phyloP scores from a whole-genome alignment of 2,888 invertebrate species.

The Leptinotarsa haldemani region DNA sequence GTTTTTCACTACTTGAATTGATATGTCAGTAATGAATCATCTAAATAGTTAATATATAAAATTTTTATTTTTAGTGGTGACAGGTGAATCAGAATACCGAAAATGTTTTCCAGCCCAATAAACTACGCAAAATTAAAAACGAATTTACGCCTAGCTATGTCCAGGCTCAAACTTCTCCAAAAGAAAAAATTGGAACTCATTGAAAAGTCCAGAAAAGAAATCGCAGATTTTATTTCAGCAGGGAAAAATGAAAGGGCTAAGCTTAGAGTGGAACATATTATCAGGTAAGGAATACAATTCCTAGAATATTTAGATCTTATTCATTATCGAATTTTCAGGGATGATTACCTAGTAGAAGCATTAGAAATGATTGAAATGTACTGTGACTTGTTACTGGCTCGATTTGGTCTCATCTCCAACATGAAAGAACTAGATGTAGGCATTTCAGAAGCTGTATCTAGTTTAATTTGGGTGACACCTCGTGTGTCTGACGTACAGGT shows the following conservation, averaged over 20 bases:
- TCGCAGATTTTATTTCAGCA: slow-evolving; percentile 92
- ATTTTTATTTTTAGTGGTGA: slow-evolving; percentile 21
- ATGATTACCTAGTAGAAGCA: slow-evolving; percentile 99
- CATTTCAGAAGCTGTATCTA: slow-evolving; percentile 94
- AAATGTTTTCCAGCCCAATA: slow-evolving; percentile 90
- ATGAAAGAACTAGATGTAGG: slow-evolving; percentile 97
- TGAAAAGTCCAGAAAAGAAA: slow-evolving; percentile 95
- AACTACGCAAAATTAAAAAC: slow-evolving; percentile 98
- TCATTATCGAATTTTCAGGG: slow-evolving; percentile 69
- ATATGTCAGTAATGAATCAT: neutral
- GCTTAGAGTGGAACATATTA: slow-evolving; percentile 98
- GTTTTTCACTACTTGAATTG: neutral
- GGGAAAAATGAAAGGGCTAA: slow-evolving; percentile 91
- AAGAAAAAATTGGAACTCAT: slow-evolving; percentile 98
- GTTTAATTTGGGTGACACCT: slow-evolving; percentile 97
- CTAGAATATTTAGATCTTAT: neutral
- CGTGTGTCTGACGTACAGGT: slow-evolving; percentile 86
- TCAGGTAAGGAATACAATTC: slow-evolving; percentile 69
- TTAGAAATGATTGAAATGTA: slow-evolving; percentile 99
- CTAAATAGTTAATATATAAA: neutral
- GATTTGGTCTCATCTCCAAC: slow-evolving; percentile 96
- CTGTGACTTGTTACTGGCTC: slow-evolving; percentile 94
- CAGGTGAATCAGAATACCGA: slow-evolving; percentile 17
- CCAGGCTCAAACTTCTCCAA: slow-evolving; percentile 92
- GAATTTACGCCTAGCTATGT: slow-evolving; percentile 90